Evolutionary conservation across 2,113 vertebrate species (phyloP).

Genomic region (Myodes glareolus): DNA sequence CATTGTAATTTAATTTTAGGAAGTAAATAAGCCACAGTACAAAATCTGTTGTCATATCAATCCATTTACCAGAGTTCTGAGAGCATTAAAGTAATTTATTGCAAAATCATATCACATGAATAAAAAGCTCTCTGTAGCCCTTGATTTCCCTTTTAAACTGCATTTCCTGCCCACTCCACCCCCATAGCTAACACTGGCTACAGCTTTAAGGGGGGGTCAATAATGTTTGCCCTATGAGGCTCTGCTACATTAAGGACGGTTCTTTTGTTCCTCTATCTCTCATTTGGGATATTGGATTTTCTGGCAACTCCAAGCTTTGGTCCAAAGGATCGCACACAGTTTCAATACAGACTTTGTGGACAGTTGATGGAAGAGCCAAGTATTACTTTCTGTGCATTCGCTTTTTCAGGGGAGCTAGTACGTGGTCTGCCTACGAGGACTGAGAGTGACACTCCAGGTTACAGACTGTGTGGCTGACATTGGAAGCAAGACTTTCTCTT

Average conservation of each 20-base stretch:
- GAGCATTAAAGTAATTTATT: constrained; percentile 67
- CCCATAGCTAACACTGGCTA: not conserved
- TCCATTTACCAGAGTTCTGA: constrained; percentile 61
- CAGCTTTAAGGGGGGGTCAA: not conserved
- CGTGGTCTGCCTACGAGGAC: not conserved
- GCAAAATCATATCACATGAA: constrained; percentile 57
- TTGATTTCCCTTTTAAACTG: not conserved
- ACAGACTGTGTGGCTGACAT: not conserved
- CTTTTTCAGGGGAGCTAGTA: not conserved
- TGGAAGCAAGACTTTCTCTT: not conserved
- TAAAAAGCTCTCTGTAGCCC: constrained; percentile 57
- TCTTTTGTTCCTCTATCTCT: not conserved
- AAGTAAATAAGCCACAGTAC: constrained; percentile 57
- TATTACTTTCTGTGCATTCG: not conserved
- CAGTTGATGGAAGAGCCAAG: not conserved
- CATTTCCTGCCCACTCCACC: not conserved
- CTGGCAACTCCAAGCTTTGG: not conserved
- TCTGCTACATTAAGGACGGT: constrained; percentile 50
- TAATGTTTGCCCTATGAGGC: constrained; percentile 44
- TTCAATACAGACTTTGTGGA: not conserved
- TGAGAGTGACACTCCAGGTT: not conserved
- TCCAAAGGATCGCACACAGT: not conserved
- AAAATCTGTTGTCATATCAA: constrained; percentile 69
- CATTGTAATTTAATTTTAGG: constrained; percentile 58
- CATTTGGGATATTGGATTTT: constrained; percentile 45